A percentile compares a stretch with the other conserved stretches of the same genome.
Conservation (phyloP, 2,113 vertebrate species). For the Hystrix brachyura region DNA sequence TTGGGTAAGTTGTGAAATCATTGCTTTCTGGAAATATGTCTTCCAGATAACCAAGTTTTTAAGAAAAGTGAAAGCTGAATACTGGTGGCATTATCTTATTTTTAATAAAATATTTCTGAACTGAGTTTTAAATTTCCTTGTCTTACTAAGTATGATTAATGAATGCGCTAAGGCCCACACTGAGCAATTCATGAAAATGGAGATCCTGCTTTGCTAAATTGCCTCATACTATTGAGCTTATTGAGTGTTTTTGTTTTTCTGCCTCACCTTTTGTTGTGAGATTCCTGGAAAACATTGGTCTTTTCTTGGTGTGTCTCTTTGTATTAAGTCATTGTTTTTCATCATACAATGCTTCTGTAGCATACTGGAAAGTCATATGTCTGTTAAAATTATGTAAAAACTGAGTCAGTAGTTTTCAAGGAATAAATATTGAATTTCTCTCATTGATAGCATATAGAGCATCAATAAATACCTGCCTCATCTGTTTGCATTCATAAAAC, state of each 20-base stretch:
- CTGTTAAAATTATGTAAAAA: background rate
- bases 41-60: background rate
- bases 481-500: background rate
- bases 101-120: conserved; percentile 11
- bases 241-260: background rate
- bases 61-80: background rate
- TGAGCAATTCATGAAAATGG: background rate
- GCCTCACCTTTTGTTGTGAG: background rate
- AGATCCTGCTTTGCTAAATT: background rate
- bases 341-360: background rate
- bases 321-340: background rate
- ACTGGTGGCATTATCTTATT: background rate
- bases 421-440: background rate
- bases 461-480: background rate
- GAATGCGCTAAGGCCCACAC: background rate
- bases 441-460: background rate
- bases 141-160: background rate
- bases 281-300: background rate
- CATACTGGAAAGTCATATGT: background rate
- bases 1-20: background rate
- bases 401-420: background rate
- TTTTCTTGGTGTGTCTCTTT: background rate
- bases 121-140: background rate
- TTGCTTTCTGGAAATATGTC: background rate
- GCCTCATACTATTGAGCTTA: background rate